Conservation (phyloP, 2,888 invertebrate genomes). For the Eilema griseolum region DNA sequence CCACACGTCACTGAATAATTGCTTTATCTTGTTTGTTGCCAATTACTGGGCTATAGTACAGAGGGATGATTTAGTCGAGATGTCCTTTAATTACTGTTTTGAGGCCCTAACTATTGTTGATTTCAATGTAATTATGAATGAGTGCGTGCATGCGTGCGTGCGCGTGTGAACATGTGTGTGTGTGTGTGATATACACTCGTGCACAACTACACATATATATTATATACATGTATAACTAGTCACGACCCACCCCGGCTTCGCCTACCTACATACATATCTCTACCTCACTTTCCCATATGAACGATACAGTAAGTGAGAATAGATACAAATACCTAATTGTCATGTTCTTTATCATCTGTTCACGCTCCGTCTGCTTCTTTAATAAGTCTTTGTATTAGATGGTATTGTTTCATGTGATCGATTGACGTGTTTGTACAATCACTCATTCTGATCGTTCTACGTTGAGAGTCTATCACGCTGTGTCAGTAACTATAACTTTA, state of each 20-base stretch:
- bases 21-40: slow-evolving; percentile 19
- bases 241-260: too few species aligned
- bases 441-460: background rate
- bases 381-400: background rate
- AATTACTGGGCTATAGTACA: slow-evolving; percentile 3
- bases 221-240: too few species aligned
- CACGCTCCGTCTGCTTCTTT: background rate
- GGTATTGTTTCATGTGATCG: background rate
- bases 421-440: background rate
- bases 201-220: too few species aligned
- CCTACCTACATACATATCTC: background rate
- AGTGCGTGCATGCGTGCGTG: background rate
- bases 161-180: too few species aligned
- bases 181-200: too few species aligned
- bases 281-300: background rate
- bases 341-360: background rate
- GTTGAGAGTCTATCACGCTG: background rate
- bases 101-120: background rate
- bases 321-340: background rate
- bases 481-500: background rate
- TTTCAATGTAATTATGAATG: background rate
- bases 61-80: background rate
- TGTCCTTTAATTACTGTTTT: background rate
- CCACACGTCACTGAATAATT: slow-evolving; percentile 27
- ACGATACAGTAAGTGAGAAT: background rate